Evolutionary conservation across 2,797 vertebrate species (phyloP), one percentile per base, ranked within the genome.

Genomic region (Leucoraja ocellata): DNA sequence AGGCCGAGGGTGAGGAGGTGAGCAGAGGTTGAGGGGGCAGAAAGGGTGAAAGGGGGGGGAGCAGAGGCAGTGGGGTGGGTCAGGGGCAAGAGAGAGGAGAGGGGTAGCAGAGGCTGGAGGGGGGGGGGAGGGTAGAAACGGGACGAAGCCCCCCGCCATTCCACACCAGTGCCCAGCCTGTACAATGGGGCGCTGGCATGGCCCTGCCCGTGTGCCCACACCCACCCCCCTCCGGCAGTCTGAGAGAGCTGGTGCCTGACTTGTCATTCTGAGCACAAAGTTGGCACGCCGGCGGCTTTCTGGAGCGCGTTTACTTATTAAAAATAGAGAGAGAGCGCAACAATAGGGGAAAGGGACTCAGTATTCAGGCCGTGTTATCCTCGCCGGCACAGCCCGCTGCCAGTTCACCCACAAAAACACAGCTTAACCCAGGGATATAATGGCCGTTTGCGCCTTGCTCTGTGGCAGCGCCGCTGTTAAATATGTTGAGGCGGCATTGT

Each of bases 191-290:
- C 3, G 14, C 2, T 79, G 32, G 36, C 78, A 79, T 18, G 32
- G 23, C 18, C 71, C 71, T 54, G 46, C 4, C 71, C 7, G 18
- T 25, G 71, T 74, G 21, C 71, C 46, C 46, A 54, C 46, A 54
- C 46, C 46, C 71, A 74, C 71, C 25, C 46, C 5, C 54, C 61
- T 32, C 14, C 16, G n/a, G 28, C 61, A 88, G 61, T 18, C 18
- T n/a, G n/a, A 6, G 84, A 65, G 84, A 65, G 13, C 21, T 6
- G 46, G 61, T 68, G 61, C 0, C 14, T 16, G 21, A 88, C 84
- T 88, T 88, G 63, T 88, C 84, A 88, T 88, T 88, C 84, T 11
- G 63, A 16, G 61, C 84, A 88, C 84, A 88, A 18, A 14, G 18
- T 3, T 86, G 16, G 58, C 63, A 18, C n/a, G 83, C 58, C 63